Base-by-base conservation (phyloP, 2,797 vertebrate species). In the Scomberomorus guttatus region DNA sequence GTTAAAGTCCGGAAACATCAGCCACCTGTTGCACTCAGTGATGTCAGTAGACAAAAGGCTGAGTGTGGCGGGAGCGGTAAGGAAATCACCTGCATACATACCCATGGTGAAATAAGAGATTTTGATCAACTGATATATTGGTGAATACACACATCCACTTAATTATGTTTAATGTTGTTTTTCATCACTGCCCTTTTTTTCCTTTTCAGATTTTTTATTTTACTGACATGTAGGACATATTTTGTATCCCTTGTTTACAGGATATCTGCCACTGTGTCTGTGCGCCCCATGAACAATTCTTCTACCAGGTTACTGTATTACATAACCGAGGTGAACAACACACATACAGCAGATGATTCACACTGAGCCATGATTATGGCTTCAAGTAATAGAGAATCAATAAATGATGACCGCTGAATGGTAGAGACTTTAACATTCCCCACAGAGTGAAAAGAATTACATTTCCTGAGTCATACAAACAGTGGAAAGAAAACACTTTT, bases 241-340 rank as follows among this genome's bases (percentile, higher is more conserved):
- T 48, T 59, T 3, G 52, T 8, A 32, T 61, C 7, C 10, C 11
- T 54, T 50, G 48, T 64, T 72, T 61, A 61, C 27, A 51, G 46
- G 29, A 55, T 52, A 56, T 73, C 46, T 55, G 6, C 37, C 34
- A 17, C 44, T 54, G 64, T 57, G 37, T 46, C 60, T 74, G 20
- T 29, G 12, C 17, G n/a, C 7, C 15, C 48, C 17, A 6, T 7
- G 13, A 69, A n/a, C 60, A 62, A 18, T 10, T 25, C 69, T 18
- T 61, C 74, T 42, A 18, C 71, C 67, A 70, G 83, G 62, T 85
- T 72, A 75, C 25, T 50, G 58, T 24, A 39, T 89, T 91, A 85
- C 15, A 5, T 86, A 92, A 92, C 75, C 5, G 9, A 63, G 60
- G 63, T 24, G 13, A 72, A 67, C 57, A 83, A 62, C 73, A 81